These are phyloP conservation scores for Cinclus mexicanus DNA, from an alignment of 2,113 vertebrate genomes.

Conservation along the genomic window DNA sequence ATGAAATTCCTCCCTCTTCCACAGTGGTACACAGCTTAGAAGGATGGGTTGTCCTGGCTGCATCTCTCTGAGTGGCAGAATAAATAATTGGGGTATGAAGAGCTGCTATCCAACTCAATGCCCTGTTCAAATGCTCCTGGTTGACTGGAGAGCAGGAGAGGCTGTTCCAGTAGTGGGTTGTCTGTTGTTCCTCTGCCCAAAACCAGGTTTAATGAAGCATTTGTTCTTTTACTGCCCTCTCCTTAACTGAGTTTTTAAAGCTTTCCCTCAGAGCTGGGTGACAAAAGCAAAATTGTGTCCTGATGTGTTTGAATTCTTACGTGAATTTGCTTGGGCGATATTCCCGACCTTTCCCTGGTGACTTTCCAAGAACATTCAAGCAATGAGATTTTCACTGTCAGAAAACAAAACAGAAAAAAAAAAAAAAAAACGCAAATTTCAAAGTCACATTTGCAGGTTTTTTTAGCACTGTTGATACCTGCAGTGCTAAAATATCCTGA, in stretches of 20 bases:
- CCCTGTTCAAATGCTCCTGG: background rate
- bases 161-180: background rate
- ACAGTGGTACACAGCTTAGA: background rate
- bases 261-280: background rate
- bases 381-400: constrained; percentile 6
- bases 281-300: constrained; percentile 41
- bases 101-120: background rate
- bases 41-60: background rate
- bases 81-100: background rate
- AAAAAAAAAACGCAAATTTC: background rate
- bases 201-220: constrained; percentile 29
- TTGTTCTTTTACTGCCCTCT: constrained; percentile 25
- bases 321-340: constrained; percentile 35
- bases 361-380: constrained; percentile 26
- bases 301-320: constrained; percentile 40
- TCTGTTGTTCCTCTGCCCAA: background rate
- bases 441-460: constrained; percentile 31
- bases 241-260: background rate
- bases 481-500: constrained; percentile 29
- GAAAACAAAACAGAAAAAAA: background rate
- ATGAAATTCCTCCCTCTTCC: background rate
- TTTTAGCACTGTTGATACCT: background rate
- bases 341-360: constrained; percentile 52
- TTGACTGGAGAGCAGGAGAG: background rate
- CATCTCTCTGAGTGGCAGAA: background rate